Percentiles rank a stretch among this genome's conserved stretches.
Conservation (phyloP, 2,888 invertebrate species). For the Gymnocheta viridis region DNA sequence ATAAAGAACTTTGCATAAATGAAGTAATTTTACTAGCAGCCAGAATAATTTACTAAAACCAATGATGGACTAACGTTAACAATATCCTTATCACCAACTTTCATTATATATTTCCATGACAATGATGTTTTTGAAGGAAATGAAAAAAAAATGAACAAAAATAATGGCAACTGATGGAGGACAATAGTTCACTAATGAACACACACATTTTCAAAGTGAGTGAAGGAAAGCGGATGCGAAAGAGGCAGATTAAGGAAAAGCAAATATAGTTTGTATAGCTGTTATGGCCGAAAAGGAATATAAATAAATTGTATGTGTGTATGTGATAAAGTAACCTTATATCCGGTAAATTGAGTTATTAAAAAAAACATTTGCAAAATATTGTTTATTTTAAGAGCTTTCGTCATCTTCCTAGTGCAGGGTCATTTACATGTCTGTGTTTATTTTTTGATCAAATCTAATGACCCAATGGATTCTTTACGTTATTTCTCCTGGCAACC, state of each 20-base stretch:
- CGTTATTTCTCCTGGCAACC: not conserved
- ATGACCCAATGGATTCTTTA: slow-evolving; percentile 52
- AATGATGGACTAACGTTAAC: not conserved
- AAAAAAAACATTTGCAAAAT: not conserved
- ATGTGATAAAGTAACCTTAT: slow-evolving; percentile 5
- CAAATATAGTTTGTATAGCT: not conserved
- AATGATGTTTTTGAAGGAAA: slow-evolving; percentile 33
- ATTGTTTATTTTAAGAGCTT: not conserved
- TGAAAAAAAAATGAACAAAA: slow-evolving; percentile 13
- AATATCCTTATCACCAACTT: slow-evolving; percentile 16
- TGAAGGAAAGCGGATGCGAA: not conserved
- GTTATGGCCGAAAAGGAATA: slow-evolving; percentile 13
- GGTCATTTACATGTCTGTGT: slow-evolving; percentile 56
- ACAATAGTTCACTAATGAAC: slow-evolving; percentile 56
- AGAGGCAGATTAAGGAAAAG: too few relatives aligned
- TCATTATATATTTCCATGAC: slow-evolving; percentile 5
- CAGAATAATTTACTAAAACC: not conserved
- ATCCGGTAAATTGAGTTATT: slow-evolving; percentile 16
- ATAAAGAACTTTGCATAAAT: not conserved
- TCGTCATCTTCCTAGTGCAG: slow-evolving; percentile 6
- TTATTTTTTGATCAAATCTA: slow-evolving; percentile 50
- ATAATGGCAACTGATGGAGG: slow-evolving; percentile 36
- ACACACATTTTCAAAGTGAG: not conserved
- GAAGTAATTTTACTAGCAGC: not conserved
- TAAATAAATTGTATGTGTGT: not conserved